Percentiles rank a stretch among this genome's conserved stretches.
phyloP scores from a whole-genome alignment of 1,140 invertebrate species.

The Cyclargus thomasi region DNA sequence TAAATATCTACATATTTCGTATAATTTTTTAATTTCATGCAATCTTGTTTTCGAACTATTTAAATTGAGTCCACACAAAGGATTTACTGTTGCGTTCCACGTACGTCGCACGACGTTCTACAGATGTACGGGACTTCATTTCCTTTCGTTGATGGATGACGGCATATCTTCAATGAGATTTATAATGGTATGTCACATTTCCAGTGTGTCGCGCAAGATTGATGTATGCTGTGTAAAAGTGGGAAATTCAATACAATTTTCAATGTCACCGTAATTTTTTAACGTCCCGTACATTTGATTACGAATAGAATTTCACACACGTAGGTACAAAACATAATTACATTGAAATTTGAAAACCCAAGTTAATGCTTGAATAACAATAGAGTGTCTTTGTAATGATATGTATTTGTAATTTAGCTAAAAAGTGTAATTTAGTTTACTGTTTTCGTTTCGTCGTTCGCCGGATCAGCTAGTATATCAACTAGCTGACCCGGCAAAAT shows the following conservation, averaged over 20 bases:
- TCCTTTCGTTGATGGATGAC: constrained; percentile 59
- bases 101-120: constrained; percentile 14
- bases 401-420: too few species aligned
- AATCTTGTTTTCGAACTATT: constrained; percentile 5
- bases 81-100: constrained; percentile 19
- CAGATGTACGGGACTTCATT: constrained; percentile 50
- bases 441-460: too few species aligned
- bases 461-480: too few species aligned
- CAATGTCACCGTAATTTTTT: neutral
- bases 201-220: constrained; percentile 37
- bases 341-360: too few species aligned
- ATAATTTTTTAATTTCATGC: neutral
- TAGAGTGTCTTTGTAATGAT: too few species aligned
- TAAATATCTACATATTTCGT: too few species aligned
- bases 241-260: neutral
- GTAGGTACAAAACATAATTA: too few species aligned
- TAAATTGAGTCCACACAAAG: constrained; percentile 18
- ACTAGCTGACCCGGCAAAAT: too few species aligned
- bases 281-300: too few species aligned
- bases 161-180: constrained; percentile 61
- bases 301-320: too few species aligned
- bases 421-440: too few species aligned
- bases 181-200: constrained; percentile 61
- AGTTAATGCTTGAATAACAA: too few species aligned
- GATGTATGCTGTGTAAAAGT: constrained; percentile 32